These are phyloP conservation scores for Calcarius lapponicus DNA, from an alignment of 2,797 vertebrate genomes.

Conservation along the genomic window DNA sequence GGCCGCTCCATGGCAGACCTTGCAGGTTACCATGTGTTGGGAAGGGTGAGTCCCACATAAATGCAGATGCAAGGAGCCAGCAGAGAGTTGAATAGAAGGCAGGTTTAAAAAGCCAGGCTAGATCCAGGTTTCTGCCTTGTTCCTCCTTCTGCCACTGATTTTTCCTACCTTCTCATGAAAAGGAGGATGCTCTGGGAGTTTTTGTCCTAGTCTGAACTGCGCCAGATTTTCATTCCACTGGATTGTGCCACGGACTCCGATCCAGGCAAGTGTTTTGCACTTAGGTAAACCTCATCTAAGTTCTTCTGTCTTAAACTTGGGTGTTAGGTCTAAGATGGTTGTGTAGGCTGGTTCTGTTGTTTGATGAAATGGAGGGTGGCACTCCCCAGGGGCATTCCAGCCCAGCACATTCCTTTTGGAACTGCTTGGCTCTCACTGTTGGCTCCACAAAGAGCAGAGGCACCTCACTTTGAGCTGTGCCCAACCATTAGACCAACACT, in stretches of 20 bases:
- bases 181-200: background rate
- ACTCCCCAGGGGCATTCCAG: background rate
- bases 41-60: background rate
- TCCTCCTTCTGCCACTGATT: background rate
- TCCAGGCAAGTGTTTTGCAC: background rate
- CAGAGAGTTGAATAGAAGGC: background rate
- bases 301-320: background rate
- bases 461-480: background rate
- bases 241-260: background rate
- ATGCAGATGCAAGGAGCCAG: background rate
- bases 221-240: background rate
- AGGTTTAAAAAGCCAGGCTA: background rate
- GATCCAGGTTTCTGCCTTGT: background rate
- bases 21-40: background rate
- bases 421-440: background rate
- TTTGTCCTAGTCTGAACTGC: background rate
- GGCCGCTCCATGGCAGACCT: background rate
- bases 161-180: background rate
- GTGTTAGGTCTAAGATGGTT: background rate
- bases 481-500: background rate
- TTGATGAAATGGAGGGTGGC: background rate
- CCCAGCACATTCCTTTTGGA: background rate
- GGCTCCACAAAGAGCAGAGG: background rate
- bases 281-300: background rate
- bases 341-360: background rate